Evolutionary conservation across 2,797 vertebrate species (phyloP).

Genomic region (Rhinophrynus dorsalis): DNA sequence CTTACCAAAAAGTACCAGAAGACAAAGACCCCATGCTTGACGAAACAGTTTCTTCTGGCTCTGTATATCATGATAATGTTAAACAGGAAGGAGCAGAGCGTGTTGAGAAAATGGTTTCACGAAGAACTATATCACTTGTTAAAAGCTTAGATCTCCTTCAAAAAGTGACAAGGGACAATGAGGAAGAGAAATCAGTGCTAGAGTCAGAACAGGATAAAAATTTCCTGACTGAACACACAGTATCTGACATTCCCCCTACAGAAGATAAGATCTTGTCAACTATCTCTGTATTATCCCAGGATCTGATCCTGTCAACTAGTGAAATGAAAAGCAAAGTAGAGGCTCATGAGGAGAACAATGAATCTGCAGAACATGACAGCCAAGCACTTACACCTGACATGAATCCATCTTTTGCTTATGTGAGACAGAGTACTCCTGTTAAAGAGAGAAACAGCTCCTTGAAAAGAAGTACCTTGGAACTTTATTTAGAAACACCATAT

Average conservation of each 20-base stretch:
- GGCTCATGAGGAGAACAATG: not conserved
- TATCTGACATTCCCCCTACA: constrained; percentile 4
- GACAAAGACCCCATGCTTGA: not conserved
- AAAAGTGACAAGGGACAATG: constrained; percentile 51
- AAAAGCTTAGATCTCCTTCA: constrained; percentile 3
- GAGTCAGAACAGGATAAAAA: not conserved
- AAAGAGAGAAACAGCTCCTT: constrained; percentile 22
- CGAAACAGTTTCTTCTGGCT: not conserved
- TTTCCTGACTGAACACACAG: not conserved
- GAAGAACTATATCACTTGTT: not conserved
- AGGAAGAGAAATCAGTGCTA: not conserved
- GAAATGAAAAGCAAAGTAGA: not conserved
- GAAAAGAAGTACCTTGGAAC: constrained; percentile 40
- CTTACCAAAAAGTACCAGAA: not conserved
- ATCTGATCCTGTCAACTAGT: no score
- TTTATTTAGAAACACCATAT: not conserved
- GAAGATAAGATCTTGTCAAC: not conserved
- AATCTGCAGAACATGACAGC: not conserved
- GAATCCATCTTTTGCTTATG: constrained; percentile 10
- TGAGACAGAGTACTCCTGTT: constrained; percentile 43
- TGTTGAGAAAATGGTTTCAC: constrained; percentile 2
- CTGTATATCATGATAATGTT: not conserved
- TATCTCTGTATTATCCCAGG: no score
- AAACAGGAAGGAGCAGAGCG: not conserved
- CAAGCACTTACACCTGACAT: constrained; percentile 33